A percentile compares a stretch with the other conserved stretches of the same genome.
These are phyloP conservation scores for Menidia menidia DNA, from an alignment of 2,797 vertebrate genomes.

Conservation along the genomic window DNA sequence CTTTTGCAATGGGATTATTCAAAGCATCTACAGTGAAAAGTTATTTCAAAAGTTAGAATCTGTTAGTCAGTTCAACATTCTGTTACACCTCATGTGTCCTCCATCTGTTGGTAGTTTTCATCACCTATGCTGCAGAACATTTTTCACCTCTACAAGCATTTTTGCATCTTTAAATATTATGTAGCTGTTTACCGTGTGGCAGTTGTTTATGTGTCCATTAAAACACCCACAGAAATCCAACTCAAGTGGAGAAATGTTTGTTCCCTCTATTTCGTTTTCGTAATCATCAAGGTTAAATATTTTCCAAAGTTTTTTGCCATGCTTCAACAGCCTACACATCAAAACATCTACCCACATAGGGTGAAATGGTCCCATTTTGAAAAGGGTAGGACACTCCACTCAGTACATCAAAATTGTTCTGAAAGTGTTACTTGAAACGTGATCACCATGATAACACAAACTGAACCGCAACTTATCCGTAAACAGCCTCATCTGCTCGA, in stretches of 20 bases:
- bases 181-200: neutral
- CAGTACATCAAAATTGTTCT: slow-evolving; percentile 12
- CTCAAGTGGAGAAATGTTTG: slow-evolving; percentile 1
- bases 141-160: neutral
- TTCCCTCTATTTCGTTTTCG: slow-evolving; percentile 21
- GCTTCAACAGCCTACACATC: slow-evolving; percentile 40
- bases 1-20: too few relatives aligned
- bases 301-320: slow-evolving; percentile 26
- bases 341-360: slow-evolving; percentile 21
- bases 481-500: neutral
- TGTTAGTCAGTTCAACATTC: too few relatives aligned
- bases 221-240: neutral
- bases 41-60: too few relatives aligned
- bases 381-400: slow-evolving; percentile 25
- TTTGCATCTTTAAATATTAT: neutral
- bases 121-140: neutral
- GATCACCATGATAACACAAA: slow-evolving; percentile 1
- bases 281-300: slow-evolving; percentile 24
- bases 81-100: too few relatives aligned
- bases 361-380: slow-evolving; percentile 22
- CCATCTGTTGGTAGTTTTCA: neutral
- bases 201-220: neutral
- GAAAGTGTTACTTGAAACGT: slow-evolving; percentile 8
- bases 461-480: neutral
- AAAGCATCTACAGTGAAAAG: too few relatives aligned